Conservation (phyloP, 2,888 invertebrate species). For the Brachyopa scutellaris region DNA sequence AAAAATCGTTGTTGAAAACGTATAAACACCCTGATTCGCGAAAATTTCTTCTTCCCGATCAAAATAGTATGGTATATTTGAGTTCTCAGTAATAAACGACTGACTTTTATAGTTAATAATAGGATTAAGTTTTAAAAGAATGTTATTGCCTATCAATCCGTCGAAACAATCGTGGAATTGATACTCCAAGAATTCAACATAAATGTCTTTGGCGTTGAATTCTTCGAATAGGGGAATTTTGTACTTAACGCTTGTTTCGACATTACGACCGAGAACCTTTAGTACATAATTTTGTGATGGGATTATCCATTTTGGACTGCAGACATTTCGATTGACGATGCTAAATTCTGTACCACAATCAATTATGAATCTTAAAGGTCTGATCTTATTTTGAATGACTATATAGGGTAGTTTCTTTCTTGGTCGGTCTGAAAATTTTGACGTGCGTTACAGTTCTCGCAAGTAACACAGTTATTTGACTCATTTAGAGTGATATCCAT, state of each 20-base stretch:
- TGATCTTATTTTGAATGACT: too few species aligned
- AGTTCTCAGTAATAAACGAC: not conserved
- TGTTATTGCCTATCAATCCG: conserved; percentile 22
- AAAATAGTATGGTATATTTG: conserved; percentile 7
- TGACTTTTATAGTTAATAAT: not conserved
- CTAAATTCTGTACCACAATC: conserved; percentile 15
- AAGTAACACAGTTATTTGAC: not conserved
- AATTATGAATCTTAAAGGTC: too few species aligned
- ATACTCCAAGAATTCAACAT: too few species aligned
- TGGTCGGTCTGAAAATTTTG: too few species aligned
- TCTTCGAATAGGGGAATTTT: too few species aligned
- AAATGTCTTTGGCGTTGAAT: too few species aligned
- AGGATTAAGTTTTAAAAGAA: too few species aligned
- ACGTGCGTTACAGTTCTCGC: not conserved
- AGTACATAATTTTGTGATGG: too few species aligned
- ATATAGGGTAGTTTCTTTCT: too few species aligned
- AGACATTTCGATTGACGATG: conserved; percentile 6
- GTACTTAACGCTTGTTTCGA: too few species aligned
- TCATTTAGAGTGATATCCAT: not conserved
- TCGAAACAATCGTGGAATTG: conserved; percentile 20
- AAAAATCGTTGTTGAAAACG: not conserved
- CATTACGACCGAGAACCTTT: too few species aligned
- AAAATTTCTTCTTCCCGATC: conserved; percentile 1
- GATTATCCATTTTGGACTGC: too few species aligned
- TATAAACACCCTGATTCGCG: not conserved